These are phyloP conservation scores for Sceloporus undulatus DNA, from an alignment of 2,113 vertebrate species.

Conservation along the genomic window DNA sequence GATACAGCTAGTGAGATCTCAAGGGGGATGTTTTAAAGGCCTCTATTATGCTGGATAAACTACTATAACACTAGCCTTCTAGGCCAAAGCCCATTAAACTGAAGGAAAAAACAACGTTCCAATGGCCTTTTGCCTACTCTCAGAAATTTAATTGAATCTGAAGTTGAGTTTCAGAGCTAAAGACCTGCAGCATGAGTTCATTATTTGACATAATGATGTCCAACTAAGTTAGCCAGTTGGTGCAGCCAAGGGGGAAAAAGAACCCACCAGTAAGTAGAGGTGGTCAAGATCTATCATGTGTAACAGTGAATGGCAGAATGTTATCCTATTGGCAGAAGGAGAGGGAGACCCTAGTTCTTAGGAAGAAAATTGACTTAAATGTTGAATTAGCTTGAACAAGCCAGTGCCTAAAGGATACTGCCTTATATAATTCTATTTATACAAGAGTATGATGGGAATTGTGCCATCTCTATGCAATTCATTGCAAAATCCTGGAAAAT, in stretches of 20 bases:
- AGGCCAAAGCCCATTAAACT: conserved; percentile 64
- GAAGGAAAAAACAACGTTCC: conserved; percentile 61
- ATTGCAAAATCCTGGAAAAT: conserved; percentile 69
- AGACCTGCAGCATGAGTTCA: conserved; percentile 53
- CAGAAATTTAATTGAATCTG: conserved; percentile 68
- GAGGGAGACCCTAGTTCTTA: conserved; percentile 26
- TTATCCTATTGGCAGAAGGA: background rate
- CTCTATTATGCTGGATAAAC: conserved; percentile 45
- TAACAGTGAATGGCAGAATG: conserved; percentile 37
- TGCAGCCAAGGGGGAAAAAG: conserved; percentile 39
- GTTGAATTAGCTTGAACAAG: conserved; percentile 44
- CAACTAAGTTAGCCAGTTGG: conserved; percentile 46
- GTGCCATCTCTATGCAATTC: conserved; percentile 59
- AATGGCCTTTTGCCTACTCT: conserved; percentile 65
- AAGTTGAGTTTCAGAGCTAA: conserved; percentile 34
- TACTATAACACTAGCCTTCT: conserved; percentile 44
- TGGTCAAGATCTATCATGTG: conserved; percentile 47
- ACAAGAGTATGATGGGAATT: conserved; percentile 48
- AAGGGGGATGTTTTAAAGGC: conserved; percentile 45
- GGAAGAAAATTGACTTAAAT: conserved; percentile 35
- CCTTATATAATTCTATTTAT: conserved; percentile 66
- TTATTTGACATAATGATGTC: conserved; percentile 55
- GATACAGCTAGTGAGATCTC: conserved; percentile 46
- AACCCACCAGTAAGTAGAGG: background rate
- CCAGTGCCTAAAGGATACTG: conserved; percentile 42